Evolutionary conservation across 2,113 vertebrate genomes (phyloP).

Genomic region (Xyrauchen texanus): DNA sequence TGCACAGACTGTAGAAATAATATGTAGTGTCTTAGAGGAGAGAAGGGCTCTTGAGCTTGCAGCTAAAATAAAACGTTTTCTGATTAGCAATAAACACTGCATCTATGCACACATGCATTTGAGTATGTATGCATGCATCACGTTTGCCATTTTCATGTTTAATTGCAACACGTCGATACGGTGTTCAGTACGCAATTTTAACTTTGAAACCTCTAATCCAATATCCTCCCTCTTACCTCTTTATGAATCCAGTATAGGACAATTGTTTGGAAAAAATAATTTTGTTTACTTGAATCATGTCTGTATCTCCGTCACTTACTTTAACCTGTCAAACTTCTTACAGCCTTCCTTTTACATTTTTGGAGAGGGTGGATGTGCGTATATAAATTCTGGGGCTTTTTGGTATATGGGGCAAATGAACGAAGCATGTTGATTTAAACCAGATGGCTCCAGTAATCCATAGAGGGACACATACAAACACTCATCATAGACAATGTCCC

Average conservation of each 20-base stretch:
- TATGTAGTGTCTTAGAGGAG: background rate
- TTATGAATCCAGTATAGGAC: background rate
- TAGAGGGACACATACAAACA: background rate
- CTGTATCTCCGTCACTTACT: too few relatives aligned
- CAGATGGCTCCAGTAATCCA: slow-evolving; percentile 9
- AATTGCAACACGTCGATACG: background rate
- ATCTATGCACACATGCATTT: too few relatives aligned
- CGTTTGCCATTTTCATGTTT: background rate
- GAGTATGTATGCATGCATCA: background rate
- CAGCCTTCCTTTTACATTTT: too few relatives aligned
- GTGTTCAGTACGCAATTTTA: background rate
- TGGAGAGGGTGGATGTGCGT: background rate
- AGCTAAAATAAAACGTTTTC: background rate
- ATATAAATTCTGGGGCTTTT: background rate
- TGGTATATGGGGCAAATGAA: slow-evolving; percentile 1
- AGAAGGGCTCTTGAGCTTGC: background rate
- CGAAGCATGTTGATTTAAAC: slow-evolving; percentile 9
- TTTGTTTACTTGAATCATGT: too few relatives aligned
- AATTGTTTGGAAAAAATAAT: too few relatives aligned
- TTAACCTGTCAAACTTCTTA: too few relatives aligned
- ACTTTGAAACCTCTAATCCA: background rate
- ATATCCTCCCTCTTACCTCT: background rate
- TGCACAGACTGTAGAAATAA: slow-evolving; percentile 5
- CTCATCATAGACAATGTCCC: background rate
- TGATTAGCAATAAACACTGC: background rate